Base-by-base conservation (phyloP, 2,113 vertebrate species). In the Prionailurus viverrinus region DNA sequence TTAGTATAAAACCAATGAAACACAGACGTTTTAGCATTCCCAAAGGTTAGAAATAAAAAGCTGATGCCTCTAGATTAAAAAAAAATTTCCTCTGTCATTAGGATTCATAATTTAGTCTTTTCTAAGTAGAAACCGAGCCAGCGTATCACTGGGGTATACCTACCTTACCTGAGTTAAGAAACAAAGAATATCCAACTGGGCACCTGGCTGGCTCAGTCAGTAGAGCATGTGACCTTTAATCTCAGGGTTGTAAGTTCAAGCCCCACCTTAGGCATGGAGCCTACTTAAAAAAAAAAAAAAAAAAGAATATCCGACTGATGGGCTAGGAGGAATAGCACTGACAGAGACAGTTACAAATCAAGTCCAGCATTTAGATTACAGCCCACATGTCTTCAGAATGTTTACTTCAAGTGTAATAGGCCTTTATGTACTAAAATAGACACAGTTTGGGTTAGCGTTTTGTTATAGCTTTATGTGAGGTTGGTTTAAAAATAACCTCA, bases 401-500 rank as follows among this genome's bases (percentile, higher is more conserved):
- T 80, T 78, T 86, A 31, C 21, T 65, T 82, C 10, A 55, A 58
- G 71, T 93, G 53, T n/a, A 51, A 55, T 1, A 31, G 58, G 65
- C 55, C 76, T 95, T 88, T 86, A 41, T 48, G 41, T 74, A 41
- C 51, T 61, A 66, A 91, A 69, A 69, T 27, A 80, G 65, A 79
- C 15, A 85, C 2, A 68, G 21, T 65, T 45, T 85, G 61, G 31
- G 16, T 66, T 93, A 29, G 15, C 11, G 71, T 90, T 97, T 84
- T 92, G 53, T 86, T 92, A 97, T 0, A 48, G 71, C 36, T 96
- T 84, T 91, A 91, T 69, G 29, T 79, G 65, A 85, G 91, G 25
- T 15, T 93, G 76, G 53, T 90, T 94, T 89, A 93, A 95, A 97
- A 96, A 82, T 88, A 95, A 92, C 21, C 74, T 71, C 45, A 90